A percentile compares a stretch with the other conserved stretches of the same genome.
Conservation (phyloP, 2,113 vertebrate species). For the Gadus macrocephalus region DNA sequence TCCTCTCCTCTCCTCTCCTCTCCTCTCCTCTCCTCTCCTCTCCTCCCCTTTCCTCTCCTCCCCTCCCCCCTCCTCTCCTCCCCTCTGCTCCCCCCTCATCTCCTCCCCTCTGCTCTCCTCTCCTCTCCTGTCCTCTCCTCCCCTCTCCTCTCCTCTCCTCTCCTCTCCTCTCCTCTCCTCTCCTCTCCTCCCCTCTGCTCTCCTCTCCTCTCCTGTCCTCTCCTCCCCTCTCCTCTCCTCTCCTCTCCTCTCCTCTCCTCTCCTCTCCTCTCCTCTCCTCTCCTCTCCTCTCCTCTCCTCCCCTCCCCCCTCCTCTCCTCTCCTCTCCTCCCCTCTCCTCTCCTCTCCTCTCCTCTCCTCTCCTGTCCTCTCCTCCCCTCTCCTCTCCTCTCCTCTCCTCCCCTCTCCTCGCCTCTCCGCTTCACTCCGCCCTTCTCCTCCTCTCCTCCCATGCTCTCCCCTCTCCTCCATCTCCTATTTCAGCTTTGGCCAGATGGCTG, state of each 20-base stretch:
- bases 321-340: too few relatives aligned
- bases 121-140: constrained; percentile 4
- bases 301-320: too few relatives aligned
- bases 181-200: too few relatives aligned
- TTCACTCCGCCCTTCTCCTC: background rate
- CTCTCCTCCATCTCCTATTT: background rate
- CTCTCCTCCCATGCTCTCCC: constrained; percentile 5
- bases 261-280: too few relatives aligned
- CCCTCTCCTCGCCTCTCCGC: constrained; percentile 3
- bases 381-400: background rate
- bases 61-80: background rate
- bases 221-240: too few relatives aligned
- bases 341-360: too few relatives aligned
- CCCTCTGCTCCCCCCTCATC: background rate
- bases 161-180: too few relatives aligned
- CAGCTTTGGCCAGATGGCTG: constrained; percentile 49
- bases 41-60: background rate
- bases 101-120: constrained; percentile 6
- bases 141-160: background rate
- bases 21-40: background rate
- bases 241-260: too few relatives aligned
- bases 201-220: too few relatives aligned
- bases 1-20: background rate
- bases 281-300: too few relatives aligned
- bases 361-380: background rate